Base-by-base conservation (phyloP, 2,113 vertebrate genomes). In the Serilophus lunatus region DNA sequence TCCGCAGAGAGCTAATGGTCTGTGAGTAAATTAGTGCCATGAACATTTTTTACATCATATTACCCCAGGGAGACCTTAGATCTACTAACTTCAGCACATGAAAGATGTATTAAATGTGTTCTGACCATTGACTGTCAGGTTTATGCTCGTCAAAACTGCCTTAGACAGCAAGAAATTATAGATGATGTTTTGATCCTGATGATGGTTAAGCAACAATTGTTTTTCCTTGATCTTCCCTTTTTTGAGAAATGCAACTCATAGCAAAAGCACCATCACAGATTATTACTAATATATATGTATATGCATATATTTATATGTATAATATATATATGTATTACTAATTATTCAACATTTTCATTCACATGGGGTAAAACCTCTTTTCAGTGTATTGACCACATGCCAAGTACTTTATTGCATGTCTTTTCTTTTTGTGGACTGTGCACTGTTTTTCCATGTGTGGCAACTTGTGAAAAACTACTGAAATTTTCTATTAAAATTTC, bases 1-100 rank as follows among this genome's bases (percentile, higher is more conserved):
- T 95, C 59, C 63, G 22, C 83, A 60, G 82, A 90, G 45, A 96
- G 33, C 82, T 96, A 97, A 97, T 91, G 79, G 70, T 65, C 77
- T 97, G 36, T 92, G 91, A 95, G 74, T 96, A 95, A 97, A 93
- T 88, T 95, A 94, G 36, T 93, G 53, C 84, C 88, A 80, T 85
- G 88, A 95, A 82, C 56, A 83, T 87, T 66, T 81, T 95, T 94
- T 96, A 69, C 50, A 95, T 94, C 75, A 57, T 93, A 87, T 92
- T 90, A 96, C 80, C 69, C 72, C 89, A 65, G 92, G 69, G 93
- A 88, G 61, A 84, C 38, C 85, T 94, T 80, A 96, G 90, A 91
- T 47, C 88, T 74, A 92, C 57, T 79, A 79, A 87, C 65, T 86
- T 91, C 81, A 81, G 92, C 29, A 92, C 33, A 88, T 72, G 81